phyloP scores from a whole-genome alignment of 1,140 invertebrate species.

The Periplaneta americana region DNA sequence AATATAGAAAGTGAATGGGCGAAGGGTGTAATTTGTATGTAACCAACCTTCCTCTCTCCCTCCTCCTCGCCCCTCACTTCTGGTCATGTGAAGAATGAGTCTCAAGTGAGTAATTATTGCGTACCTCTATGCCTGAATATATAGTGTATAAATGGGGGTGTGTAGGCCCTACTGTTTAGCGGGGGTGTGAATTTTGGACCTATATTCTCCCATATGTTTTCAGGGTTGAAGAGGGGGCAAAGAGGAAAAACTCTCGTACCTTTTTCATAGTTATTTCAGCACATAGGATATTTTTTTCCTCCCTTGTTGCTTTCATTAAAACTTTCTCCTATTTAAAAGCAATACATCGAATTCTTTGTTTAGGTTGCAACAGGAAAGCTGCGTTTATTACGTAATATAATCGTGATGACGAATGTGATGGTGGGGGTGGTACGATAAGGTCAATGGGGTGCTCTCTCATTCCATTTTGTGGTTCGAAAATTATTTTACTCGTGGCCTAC shows the following conservation, averaged over 20 bases:
- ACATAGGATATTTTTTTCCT: not conserved
- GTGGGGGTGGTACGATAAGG: not conserved
- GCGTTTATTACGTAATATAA: not conserved
- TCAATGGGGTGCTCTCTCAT: not conserved
- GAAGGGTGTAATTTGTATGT: not conserved
- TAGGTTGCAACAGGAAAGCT: not conserved
- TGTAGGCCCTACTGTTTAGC: not conserved
- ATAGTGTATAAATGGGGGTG: not conserved
- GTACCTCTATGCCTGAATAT: not conserved
- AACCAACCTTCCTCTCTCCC: not conserved
- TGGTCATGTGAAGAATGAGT: not conserved
- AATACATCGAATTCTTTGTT: not conserved
- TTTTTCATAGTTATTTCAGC: not conserved
- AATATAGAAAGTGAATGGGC: too few species aligned
- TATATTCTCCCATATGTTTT: not conserved
- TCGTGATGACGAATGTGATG: not conserved
- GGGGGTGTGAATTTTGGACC: not conserved
- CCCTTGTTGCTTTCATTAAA: not conserved
- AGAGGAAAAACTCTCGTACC: not conserved
- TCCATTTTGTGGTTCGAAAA: not conserved
- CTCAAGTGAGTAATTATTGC: not conserved
- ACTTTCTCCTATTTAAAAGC: not conserved
- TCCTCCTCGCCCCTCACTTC: not conserved
- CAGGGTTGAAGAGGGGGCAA: not conserved
- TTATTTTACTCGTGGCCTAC: not conserved